Evolutionary conservation across 2,888 invertebrate species (phyloP), one percentile per base, ranked within the genome.

Genomic region (Lepidonotus clava): DNA sequence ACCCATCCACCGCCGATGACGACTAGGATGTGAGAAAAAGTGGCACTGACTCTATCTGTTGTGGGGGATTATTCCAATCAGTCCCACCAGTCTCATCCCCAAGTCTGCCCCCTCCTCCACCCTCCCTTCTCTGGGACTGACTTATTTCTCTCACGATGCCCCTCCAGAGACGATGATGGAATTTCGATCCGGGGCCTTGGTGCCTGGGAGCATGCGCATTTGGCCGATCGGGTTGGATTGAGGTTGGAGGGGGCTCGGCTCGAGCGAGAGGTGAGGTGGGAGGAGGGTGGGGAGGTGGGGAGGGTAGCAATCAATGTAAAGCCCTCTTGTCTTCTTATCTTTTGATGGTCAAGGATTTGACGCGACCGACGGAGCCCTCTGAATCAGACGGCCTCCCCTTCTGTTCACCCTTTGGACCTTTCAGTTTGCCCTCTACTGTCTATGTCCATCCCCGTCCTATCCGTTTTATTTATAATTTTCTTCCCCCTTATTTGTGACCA

Each of bases 11-110:
- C 24, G n/a, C n/a, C 21, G 56, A 5, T n/a, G 71, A 32, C 71
- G n/a, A n/a, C n/a, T n/a, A n/a, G n/a, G n/a, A n/a, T n/a, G 71
- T 71, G 71, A 71, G 71, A 71, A 71, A 71, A 71, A 71, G n/a
- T n/a, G 18, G 71, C 14, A 6, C n/a, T 38, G 71, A 71, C 14
- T 71, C 71, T 71, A 32, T 32, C 28, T 71, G 71, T 6, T 6
- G 34, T 21, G 34, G 46, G 41, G 41, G 80, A 80, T 80, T 46
- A 80, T 24, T 80, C 28, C 80, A 80, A 41, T 41, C 80, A 46
- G 80, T 24, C 28, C 41, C 46, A 24, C 5, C 80, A 28, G 46
- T n/a, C n/a, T n/a, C n/a, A n/a, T n/a, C n/a, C n/a, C n/a, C n/a
- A n/a, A n/a, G n/a, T n/a, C n/a, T n/a, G n/a, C n/a, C n/a, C n/a